These are phyloP conservation scores for Trypoxylon attenuatum DNA, from an alignment of 2,888 invertebrate genomes.

Conservation along the genomic window DNA sequence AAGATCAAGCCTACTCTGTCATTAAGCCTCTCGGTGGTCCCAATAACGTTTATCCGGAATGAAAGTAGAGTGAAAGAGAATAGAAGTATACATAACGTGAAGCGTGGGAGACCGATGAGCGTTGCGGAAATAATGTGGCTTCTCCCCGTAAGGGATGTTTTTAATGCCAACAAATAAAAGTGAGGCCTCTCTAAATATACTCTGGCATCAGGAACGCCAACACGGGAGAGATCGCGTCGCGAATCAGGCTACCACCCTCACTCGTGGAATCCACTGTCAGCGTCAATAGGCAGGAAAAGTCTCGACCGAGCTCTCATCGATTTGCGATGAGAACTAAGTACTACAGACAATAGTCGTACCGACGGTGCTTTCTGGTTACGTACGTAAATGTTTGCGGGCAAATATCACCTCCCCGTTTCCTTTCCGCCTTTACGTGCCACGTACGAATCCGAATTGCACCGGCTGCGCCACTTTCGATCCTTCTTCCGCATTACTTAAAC, in stretches of 20 bases:
- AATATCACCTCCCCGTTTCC: slow-evolving; percentile 18
- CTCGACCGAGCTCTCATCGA: slow-evolving; percentile 28
- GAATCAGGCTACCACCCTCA: slow-evolving; percentile 44
- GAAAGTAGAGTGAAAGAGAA: not conserved
- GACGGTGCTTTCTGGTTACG: slow-evolving; percentile 7
- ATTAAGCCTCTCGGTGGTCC: not conserved
- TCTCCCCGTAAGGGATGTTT: slow-evolving; percentile 30
- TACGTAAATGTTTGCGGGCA: slow-evolving; percentile 35
- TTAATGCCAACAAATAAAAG: slow-evolving; percentile 57
- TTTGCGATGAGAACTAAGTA: slow-evolving; percentile 17
- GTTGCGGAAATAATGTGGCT: slow-evolving; percentile 41
- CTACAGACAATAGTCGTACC: slow-evolving; percentile 12
- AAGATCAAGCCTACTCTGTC: not conserved
- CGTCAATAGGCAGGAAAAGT: slow-evolving; percentile 34
- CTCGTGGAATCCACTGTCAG: slow-evolving; percentile 25
- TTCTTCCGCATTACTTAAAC: too few relatives aligned
- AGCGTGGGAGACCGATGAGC: slow-evolving; percentile 1
- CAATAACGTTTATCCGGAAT: not conserved
- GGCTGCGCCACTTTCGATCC: too few relatives aligned
- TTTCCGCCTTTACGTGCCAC: slow-evolving; percentile 6
- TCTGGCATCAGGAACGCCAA: slow-evolving; percentile 57
- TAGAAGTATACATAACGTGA: not conserved
- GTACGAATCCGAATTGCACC: too few relatives aligned
- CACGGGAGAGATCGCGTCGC: slow-evolving; percentile 47
- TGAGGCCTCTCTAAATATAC: slow-evolving; percentile 62